phyloP scores from a whole-genome alignment of 2,888 invertebrate species.

The Ptilodon capucinus region DNA sequence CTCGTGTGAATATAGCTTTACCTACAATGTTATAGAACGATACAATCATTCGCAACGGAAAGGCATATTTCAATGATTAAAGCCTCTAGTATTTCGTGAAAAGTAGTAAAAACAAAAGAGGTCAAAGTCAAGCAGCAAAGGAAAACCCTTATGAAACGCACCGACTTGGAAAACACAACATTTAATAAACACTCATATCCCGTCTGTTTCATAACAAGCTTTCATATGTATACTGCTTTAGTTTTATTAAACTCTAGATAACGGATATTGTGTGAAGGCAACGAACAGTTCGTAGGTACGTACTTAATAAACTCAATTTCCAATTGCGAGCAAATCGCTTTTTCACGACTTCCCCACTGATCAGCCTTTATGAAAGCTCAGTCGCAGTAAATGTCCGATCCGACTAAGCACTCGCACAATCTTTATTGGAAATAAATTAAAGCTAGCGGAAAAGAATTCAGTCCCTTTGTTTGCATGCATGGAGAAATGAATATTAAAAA shows the following conservation, averaged over 20 bases:
- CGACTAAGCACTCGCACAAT: conserved; percentile 39
- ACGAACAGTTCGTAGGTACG: conserved; percentile 28
- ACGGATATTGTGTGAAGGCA: conserved; percentile 28
- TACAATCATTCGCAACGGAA: too few relatives aligned
- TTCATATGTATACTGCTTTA: conserved; percentile 6
- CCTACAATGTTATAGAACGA: too few relatives aligned
- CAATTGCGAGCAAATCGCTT: conserved; percentile 56
- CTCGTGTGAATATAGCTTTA: too few relatives aligned
- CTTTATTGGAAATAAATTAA: conserved; percentile 59
- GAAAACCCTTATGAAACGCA: conserved; percentile 6
- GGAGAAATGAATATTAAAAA: conserved; percentile 29
- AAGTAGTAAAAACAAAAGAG: neutral
- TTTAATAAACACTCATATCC: conserved; percentile 21
- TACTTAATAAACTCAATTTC: conserved; percentile 50
- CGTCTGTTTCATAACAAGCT: conserved; percentile 20
- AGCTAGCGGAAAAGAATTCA: conserved; percentile 44
- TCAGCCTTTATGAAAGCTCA: conserved; percentile 52
- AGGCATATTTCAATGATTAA: too few relatives aligned
- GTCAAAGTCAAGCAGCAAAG: conserved; percentile 1
- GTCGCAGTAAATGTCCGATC: conserved; percentile 29
- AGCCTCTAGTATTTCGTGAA: neutral
- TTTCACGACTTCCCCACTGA: conserved; percentile 49
- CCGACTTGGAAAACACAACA: conserved; percentile 13
- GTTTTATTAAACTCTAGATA: conserved; percentile 19
- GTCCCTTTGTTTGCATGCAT: conserved; percentile 35